Evolutionary conservation across 2,797 vertebrate genomes (phyloP).

Genomic region (Eutrigla gurnardus): DNA sequence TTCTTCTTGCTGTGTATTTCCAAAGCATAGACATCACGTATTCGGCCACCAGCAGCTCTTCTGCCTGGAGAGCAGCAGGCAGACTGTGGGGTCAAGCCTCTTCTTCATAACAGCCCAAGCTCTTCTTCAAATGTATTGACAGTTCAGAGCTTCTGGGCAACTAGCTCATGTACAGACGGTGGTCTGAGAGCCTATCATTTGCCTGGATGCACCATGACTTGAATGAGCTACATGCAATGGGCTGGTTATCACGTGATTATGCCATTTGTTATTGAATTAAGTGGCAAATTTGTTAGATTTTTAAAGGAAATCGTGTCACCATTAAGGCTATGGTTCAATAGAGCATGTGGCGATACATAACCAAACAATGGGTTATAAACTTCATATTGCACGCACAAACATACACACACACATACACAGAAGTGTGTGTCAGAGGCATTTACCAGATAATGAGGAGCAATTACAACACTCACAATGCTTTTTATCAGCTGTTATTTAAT

Average conservation of each 20-base stretch:
- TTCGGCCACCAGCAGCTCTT: constrained; percentile 14
- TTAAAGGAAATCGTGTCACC: constrained; percentile 24
- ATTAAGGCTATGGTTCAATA: constrained; percentile 21
- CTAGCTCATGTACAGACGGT: constrained; percentile 2
- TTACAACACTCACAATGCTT: constrained; percentile 69
- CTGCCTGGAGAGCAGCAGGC: constrained; percentile 3
- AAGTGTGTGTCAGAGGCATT: constrained; percentile 45
- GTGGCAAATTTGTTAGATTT: constrained; percentile 15
- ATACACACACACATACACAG: not conserved
- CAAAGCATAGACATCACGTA: not conserved
- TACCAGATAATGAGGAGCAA: constrained; percentile 73
- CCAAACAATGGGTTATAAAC: constrained; percentile 31
- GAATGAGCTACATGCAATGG: not conserved
- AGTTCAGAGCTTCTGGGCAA: constrained; percentile 6
- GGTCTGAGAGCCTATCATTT: constrained; percentile 18
- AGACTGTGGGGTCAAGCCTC: not conserved
- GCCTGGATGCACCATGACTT: constrained; percentile 13
- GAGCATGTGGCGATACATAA: constrained; percentile 14
- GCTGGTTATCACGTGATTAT: constrained; percentile 15
- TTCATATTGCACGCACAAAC: not conserved
- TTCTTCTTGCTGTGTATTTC: not conserved
- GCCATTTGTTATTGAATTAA: constrained; percentile 14
- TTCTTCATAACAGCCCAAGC: constrained; percentile 26
- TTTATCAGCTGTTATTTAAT: constrained; percentile 78
- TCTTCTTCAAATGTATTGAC: constrained; percentile 35